A percentile compares a stretch with the other conserved stretches of the same genome.
phyloP scores from a whole-genome alignment of 2,888 invertebrate genomes.

The Drosophila maculinotata region DNA sequence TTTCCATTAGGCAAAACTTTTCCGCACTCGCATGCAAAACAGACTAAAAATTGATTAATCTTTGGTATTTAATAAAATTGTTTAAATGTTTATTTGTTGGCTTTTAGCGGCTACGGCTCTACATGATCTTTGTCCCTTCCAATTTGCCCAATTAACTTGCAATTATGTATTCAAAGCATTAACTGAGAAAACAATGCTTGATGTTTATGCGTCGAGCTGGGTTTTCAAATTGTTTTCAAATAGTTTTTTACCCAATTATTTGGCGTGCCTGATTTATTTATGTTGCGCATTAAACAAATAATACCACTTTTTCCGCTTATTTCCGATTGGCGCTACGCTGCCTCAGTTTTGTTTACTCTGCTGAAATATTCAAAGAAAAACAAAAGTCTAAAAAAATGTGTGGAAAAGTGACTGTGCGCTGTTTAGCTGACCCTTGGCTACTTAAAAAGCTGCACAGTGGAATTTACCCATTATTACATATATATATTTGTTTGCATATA shows the following conservation, averaged over 20 bases:
- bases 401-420: constrained; percentile 32
- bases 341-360: constrained; percentile 44
- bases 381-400: constrained; percentile 13
- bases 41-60: constrained; percentile 47
- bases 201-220: constrained; percentile 19
- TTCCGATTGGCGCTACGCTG: constrained; percentile 49
- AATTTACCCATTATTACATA: not conserved
- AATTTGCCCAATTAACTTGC: constrained; percentile 36
- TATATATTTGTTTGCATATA: not conserved
- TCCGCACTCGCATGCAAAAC: constrained; percentile 24
- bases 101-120: constrained; percentile 3
- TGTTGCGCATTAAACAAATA: constrained; percentile 49
- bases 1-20: constrained; percentile 50
- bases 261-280: constrained; percentile 48
- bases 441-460: constrained; percentile 17
- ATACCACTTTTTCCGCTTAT: constrained; percentile 36
- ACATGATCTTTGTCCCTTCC: constrained; percentile 26
- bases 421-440: constrained; percentile 31
- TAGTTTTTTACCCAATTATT: constrained; percentile 11
- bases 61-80: constrained; percentile 41
- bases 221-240: constrained; percentile 44
- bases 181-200: not conserved
- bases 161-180: constrained; percentile 44
- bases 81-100: constrained; percentile 13
- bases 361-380: constrained; percentile 24